phyloP scores from a whole-genome alignment of 2,113 vertebrate genomes.

The Diadophis punctatus region DNA sequence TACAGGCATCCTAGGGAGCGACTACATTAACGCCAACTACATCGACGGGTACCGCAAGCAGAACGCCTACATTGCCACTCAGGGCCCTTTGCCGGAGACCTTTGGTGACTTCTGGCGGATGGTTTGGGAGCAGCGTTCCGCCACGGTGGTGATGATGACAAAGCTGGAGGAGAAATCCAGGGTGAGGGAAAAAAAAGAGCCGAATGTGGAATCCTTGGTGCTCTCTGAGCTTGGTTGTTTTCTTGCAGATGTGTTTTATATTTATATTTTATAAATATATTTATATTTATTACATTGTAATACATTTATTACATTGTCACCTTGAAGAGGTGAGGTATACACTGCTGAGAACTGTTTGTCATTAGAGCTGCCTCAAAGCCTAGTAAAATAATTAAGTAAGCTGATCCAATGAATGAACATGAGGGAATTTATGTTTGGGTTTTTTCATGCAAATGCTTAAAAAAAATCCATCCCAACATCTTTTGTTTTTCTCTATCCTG shows the following conservation, averaged over 20 bases:
- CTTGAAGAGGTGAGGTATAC: neutral
- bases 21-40: constrained; percentile 98
- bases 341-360: neutral
- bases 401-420: neutral
- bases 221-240: neutral
- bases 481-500: neutral
- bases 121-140: constrained; percentile 97
- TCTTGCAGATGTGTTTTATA: neutral
- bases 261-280: neutral
- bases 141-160: constrained; percentile 98
- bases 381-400: neutral
- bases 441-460: neutral
- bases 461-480: neutral
- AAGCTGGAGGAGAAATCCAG: constrained; percentile 95
- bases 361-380: neutral
- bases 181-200: constrained; percentile 67
- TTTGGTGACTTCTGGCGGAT: constrained; percentile 99
- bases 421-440: neutral
- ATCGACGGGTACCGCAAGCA: constrained; percentile 97
- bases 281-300: neutral
- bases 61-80: constrained; percentile 96
- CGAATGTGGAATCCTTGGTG: neutral
- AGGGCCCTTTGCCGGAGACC: constrained; percentile 92
- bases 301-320: neutral
- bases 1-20: constrained; percentile 89